These are phyloP conservation scores for Phocoena sinus DNA, from an alignment of 2,113 vertebrate genomes.

Conservation along the genomic window DNA sequence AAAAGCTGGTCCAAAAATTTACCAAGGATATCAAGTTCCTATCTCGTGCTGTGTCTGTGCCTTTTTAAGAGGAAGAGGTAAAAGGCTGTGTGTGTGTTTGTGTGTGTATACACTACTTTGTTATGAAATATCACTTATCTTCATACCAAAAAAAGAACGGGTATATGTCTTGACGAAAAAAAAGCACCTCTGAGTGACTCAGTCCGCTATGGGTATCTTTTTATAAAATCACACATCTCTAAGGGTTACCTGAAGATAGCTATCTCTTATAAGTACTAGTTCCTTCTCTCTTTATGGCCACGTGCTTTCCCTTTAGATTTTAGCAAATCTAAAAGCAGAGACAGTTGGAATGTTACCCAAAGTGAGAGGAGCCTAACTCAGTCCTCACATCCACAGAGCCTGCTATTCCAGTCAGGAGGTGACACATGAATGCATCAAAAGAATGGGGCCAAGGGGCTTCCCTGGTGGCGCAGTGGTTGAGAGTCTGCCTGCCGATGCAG, in stretches of 20 bases:
- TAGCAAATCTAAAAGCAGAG: background rate
- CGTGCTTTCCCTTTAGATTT: background rate
- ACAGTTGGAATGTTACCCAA: background rate
- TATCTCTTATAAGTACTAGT: background rate
- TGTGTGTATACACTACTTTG: background rate
- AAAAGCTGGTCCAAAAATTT: background rate
- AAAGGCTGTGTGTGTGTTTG: accelerated
- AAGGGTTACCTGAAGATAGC: background rate
- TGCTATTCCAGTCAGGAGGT: background rate
- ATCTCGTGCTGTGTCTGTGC: background rate
- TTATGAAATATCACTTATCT: background rate
- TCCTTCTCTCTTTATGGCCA: background rate
- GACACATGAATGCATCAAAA: background rate
- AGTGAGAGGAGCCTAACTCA: background rate
- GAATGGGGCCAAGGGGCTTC: background rate
- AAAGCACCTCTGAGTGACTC: background rate
- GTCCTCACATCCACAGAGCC: background rate
- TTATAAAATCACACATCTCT: background rate
- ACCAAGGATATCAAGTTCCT: background rate
- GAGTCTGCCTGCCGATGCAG: no score
- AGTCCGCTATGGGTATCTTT: background rate
- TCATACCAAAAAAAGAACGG: background rate
- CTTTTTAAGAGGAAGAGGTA: background rate
- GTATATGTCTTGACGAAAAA: background rate
- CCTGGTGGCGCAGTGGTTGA: no score